Evolutionary conservation across 2,888 invertebrate genomes (phyloP), one percentile per base, ranked within the genome.

Genomic region (Chymomyza procnemis): DNA sequence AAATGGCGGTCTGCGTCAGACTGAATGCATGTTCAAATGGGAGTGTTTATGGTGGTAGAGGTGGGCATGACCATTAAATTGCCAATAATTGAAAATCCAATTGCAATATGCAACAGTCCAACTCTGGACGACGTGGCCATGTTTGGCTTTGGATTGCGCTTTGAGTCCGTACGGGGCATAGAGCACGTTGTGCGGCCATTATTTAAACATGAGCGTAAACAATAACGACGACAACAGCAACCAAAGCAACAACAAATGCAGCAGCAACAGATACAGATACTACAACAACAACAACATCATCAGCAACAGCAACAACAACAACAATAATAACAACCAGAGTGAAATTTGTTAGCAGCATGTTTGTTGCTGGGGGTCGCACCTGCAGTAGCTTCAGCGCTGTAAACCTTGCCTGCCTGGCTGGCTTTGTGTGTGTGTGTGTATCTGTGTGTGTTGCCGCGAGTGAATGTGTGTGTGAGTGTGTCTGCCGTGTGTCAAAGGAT

Each of bases 61-160:
- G 22, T 4, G 26, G 48, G 52, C 54, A 21, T 63, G 74, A 79
- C 79, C 85, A 81, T 89, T 88, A 85, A 89, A 88, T 81, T 80
- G 87, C 85, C 89, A 88, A 89, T 89, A 89, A 89, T 89, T 89
- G 89, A 89, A 89, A 89, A 87, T 87, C 87, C 79, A 82, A 87
- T 80, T 88, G 87, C 77, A 80, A 64, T 64, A 66, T 48, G 48
- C 48, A 48, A 22, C 21, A 47, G 59, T 19, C n/a, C 19, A 12
- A 8, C 18, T 1, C 1, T 48, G 61, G 26, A 3, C 62, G 4
- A 16, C 4, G 18, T 34, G 19, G 54, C 50, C 48, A 48, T 50
- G 50, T 21, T 54, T 47, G 67, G 34, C 34, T 41, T 41, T 41
- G 34, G 34, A 41, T 41, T 2, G 9, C 34, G 34, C 34, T 41